phyloP scores from a whole-genome alignment of 2,113 vertebrate genomes.

The Rhineura floridana region DNA sequence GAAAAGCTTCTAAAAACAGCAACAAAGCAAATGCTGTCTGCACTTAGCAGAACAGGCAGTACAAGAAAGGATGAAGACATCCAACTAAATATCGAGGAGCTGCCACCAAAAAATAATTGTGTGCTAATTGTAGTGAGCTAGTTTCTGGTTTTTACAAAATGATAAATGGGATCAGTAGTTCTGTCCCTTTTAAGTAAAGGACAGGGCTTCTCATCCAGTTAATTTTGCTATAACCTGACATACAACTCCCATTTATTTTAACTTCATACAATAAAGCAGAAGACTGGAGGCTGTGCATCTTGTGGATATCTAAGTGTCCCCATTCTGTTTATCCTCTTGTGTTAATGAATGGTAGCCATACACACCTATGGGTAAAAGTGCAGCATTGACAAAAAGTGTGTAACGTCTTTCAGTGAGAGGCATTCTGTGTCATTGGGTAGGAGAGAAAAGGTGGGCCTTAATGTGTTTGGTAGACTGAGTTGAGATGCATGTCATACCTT shows the following conservation, averaged over 20 bases:
- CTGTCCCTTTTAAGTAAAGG: too few species aligned
- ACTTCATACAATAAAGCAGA: too few species aligned
- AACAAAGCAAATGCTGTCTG: neutral
- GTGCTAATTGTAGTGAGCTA: too few species aligned
- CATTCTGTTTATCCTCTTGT: too few species aligned
- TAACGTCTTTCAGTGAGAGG: neutral
- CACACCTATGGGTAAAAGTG: neutral
- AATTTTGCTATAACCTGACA: too few species aligned
- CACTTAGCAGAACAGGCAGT: too few species aligned
- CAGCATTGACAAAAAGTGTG: neutral
- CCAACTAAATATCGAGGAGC: neutral
- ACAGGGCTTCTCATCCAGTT: too few species aligned
- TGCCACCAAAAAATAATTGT: neutral
- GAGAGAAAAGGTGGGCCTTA: neutral
- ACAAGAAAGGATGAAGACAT: neutral
- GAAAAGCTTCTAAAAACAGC: neutral
- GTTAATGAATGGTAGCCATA: neutral
- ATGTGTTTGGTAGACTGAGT: neutral
- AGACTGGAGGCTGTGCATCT: too few species aligned
- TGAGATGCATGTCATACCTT: neutral
- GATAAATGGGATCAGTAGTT: too few species aligned
- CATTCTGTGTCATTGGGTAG: fast-evolving
- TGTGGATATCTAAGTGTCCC: neutral
- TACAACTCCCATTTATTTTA: too few species aligned
- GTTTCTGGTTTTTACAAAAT: too few species aligned